Percentiles rank a stretch among this genome's conserved stretches.
Evolutionary conservation across 2,113 vertebrate species (phyloP).

Genomic region (Dromiciops gliroides): DNA sequence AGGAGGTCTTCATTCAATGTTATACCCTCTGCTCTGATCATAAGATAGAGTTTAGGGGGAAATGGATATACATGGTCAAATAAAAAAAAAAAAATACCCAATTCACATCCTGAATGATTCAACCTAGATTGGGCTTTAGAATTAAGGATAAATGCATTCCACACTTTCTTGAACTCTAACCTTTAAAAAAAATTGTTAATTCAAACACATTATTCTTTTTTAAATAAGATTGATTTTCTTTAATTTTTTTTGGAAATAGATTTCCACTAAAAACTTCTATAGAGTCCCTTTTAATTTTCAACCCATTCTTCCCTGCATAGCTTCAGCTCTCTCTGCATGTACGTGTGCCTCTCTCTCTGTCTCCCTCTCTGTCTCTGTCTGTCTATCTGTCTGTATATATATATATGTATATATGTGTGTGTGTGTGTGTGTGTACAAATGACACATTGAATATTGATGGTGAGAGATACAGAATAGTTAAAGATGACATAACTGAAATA

Average conservation of each 20-base stretch:
- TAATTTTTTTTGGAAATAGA: neutral
- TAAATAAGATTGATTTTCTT: neutral
- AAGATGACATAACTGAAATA: too few species aligned
- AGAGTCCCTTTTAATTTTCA: neutral
- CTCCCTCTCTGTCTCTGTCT: neutral
- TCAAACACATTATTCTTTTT: slow-evolving; percentile 13
- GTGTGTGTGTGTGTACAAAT: too few species aligned
- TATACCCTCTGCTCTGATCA: neutral
- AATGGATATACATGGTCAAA: slow-evolving; percentile 16
- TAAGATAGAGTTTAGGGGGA: neutral
- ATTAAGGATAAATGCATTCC: neutral
- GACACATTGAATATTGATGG: too few species aligned
- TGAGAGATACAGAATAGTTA: too few species aligned
- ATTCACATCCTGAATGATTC: slow-evolving; percentile 7
- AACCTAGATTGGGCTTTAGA: neutral
- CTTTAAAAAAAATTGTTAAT: neutral
- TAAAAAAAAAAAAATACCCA: neutral
- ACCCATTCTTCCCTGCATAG: neutral
- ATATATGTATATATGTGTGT: too few species aligned
- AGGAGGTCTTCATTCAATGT: neutral
- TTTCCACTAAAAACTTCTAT: neutral
- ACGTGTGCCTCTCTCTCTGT: neutral
- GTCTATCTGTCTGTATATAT: too few species aligned
- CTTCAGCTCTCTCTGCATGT: neutral
- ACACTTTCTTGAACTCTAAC: slow-evolving; percentile 1